Evolutionary conservation across 2,888 invertebrate genomes (phyloP).

Genomic region (Nephrotoma appendiculata): DNA sequence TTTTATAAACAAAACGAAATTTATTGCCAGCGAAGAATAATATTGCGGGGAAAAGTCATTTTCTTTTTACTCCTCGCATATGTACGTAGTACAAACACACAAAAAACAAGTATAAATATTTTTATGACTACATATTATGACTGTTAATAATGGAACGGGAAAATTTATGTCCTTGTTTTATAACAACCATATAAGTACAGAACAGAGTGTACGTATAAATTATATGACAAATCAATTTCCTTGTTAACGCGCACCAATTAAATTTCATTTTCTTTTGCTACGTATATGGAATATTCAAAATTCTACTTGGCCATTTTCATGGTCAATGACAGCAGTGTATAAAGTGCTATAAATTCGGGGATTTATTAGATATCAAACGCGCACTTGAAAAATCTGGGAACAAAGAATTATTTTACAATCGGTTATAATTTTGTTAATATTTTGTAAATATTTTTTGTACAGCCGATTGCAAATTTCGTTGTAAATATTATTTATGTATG

Average conservation of each 20-base stretch:
- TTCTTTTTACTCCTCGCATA: not conserved
- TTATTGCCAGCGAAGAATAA: not conserved
- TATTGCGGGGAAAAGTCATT: not conserved
- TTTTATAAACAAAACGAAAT: not conserved
- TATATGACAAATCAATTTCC: not conserved
- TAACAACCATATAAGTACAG: not conserved
- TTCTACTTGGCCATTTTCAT: not conserved
- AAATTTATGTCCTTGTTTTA: not conserved
- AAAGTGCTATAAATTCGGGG: no score
- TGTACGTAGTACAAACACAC: not conserved
- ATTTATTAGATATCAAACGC: no score
- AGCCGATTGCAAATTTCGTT: not conserved
- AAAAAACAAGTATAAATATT: not conserved
- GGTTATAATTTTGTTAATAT: not conserved
- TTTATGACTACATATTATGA: not conserved
- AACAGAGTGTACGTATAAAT: not conserved
- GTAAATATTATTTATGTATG: not conserved
- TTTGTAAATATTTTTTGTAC: not conserved
- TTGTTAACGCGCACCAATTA: not conserved
- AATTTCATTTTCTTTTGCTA: not conserved
- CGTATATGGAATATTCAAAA: no score
- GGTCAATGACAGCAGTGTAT: not conserved
- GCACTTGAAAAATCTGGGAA: not conserved
- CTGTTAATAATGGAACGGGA: not conserved
- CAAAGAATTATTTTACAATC: not conserved